phyloP scores from a whole-genome alignment of 53 echinoderm and acorn worm genomes.

The Holothuria leucospilota region DNA sequence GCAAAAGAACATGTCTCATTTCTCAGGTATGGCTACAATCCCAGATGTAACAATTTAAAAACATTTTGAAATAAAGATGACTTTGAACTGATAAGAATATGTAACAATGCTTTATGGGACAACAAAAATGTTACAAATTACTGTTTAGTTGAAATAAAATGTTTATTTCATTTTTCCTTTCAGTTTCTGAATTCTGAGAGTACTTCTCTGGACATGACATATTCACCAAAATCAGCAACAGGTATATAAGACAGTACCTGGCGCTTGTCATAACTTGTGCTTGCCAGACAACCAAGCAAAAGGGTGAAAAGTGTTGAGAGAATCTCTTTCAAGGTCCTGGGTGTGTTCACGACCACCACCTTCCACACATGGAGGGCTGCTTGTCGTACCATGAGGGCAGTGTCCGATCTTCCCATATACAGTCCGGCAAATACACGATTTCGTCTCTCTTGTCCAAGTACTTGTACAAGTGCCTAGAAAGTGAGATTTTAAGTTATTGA shows the following conservation, averaged over 20 bases:
- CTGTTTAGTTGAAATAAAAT: too few species aligned
- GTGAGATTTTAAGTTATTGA: background rate
- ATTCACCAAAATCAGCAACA: too few species aligned
- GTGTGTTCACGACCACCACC: slow-evolving; percentile 97
- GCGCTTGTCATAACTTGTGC: slow-evolving; percentile 98
- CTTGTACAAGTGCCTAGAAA: slow-evolving; percentile 73
- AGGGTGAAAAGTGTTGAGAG: slow-evolving; percentile 85
- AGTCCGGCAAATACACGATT: slow-evolving; percentile 96
- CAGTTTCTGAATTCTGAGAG: background rate
- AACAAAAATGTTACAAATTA: too few species aligned
- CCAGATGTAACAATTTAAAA: too few species aligned
- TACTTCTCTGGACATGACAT: background rate
- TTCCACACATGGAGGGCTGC: slow-evolving; percentile 99
- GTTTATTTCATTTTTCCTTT: background rate
- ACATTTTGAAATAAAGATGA: too few species aligned
- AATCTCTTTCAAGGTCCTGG: slow-evolving; percentile 92
- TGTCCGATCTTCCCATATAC: slow-evolving; percentile 99
- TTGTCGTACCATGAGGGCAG: slow-evolving; percentile 94
- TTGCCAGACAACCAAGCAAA: slow-evolving; percentile 92
- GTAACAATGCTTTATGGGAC: too few species aligned
- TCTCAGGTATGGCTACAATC: too few species aligned
- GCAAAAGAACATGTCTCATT: too few species aligned
- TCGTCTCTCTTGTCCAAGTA: slow-evolving; percentile 86
- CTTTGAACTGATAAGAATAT: too few species aligned
- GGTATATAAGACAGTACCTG: slow-evolving; percentile 59